Base-by-base conservation (phyloP, 2,113 vertebrate species). In the Gallinago jamesoni region DNA sequence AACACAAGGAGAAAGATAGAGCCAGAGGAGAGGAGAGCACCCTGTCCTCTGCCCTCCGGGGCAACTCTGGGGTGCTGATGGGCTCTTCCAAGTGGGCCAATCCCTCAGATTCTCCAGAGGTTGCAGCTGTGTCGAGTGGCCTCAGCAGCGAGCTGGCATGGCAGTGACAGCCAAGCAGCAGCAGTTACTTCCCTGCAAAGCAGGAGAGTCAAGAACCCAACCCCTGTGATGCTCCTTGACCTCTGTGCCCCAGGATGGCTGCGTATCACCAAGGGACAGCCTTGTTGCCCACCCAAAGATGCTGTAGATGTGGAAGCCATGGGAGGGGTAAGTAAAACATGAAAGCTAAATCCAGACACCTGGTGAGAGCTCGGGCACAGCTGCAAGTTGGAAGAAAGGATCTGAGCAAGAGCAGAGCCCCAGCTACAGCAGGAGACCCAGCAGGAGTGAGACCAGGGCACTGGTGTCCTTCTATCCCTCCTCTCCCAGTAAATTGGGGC, bases 61-160 rank as follows among this genome's bases (percentile, higher is more conserved):
- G 8, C 10, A 30, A 0, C 14, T 31, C 35, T 5, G 2, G 74
- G 28, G 5, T 55, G 12, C 25, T 5, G 2, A 10, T 18, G 24
- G 21, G 47, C 27, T 39, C 21, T 23, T 82, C 59, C 4, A 41
- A 27, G 56, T 17, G 43, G n/a, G 30, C 19, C 8, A 53, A 39
- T 30, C 7, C 9, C 30, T 4, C 17, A 1, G 24, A 8, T 64
- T 64, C 20, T 9, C 28, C 53, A 63, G 59, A 35, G 70, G 69
- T 1, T 73, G 43, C 57, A 77, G 70, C n/a, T 2, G 0, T 5
- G 15, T 7, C 21, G 24, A 48, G 66, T 7, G 6, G 50, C 30
- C 50, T 56, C 57, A 41, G 72, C 84, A 50, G 12, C 1, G 1
- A 23, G 21, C 35, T 66, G 68, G 39, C 48, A 48, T 50, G 57